phyloP scores from a whole-genome alignment of 2,113 vertebrate species.

The Empidonax traillii region DNA sequence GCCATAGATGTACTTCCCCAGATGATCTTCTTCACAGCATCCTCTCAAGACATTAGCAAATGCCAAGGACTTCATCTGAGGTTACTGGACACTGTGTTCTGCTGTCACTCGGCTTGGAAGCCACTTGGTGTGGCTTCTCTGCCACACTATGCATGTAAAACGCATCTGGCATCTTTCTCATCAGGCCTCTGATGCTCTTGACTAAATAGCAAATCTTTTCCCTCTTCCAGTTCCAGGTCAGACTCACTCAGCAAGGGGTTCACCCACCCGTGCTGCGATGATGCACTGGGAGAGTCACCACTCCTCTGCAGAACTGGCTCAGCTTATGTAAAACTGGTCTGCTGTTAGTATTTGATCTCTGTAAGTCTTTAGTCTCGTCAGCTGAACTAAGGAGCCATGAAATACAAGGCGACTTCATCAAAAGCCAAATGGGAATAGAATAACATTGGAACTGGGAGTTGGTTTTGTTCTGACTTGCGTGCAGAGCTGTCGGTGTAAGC shows the following conservation, averaged over 20 bases:
- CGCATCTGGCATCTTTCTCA: background rate
- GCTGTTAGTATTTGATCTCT: background rate
- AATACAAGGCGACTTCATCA: background rate
- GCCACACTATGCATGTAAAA: background rate
- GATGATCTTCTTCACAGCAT: background rate
- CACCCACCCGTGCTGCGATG: rapidly evolving
- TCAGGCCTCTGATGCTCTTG: rapidly evolving
- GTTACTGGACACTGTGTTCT: background rate
- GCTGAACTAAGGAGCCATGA: background rate
- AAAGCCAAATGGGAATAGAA: background rate
- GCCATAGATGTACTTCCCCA: background rate
- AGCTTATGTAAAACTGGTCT: background rate
- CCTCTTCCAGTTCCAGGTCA: background rate
- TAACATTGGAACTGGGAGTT: background rate
- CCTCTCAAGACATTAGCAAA: background rate
- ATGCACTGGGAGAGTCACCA: rapidly evolving
- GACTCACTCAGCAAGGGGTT: background rate
- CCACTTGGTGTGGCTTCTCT: background rate
- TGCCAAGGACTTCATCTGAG: background rate
- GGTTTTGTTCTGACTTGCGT: background rate
- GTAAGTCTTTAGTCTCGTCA: background rate
- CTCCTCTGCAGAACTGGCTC: background rate
- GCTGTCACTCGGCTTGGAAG: background rate
- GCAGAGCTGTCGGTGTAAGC: background rate
- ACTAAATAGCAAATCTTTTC: background rate